Conservation (phyloP, 2,113 vertebrate genomes). For the Stictonetta naevosa region DNA sequence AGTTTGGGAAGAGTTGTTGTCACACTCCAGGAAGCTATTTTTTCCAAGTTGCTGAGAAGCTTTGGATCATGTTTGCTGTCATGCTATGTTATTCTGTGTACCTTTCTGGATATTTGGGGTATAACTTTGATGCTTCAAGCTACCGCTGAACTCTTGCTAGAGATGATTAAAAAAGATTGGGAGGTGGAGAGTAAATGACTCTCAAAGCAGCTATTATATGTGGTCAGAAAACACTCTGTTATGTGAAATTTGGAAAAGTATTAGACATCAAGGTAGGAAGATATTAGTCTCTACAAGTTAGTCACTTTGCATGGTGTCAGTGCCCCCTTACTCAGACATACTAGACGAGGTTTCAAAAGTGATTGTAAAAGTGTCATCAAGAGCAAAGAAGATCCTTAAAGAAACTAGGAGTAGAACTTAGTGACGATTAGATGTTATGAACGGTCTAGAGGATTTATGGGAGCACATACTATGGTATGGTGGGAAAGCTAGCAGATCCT, state of each 20-base stretch:
- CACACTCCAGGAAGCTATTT: background rate
- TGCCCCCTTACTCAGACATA: background rate
- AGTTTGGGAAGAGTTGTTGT: background rate
- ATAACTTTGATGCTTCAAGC: background rate
- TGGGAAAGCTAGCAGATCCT: background rate
- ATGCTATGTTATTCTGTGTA: background rate
- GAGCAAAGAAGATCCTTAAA: background rate
- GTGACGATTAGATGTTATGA: background rate
- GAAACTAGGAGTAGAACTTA: background rate
- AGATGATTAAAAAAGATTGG: background rate
- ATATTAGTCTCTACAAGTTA: background rate
- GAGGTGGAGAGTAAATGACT: fast-evolving
- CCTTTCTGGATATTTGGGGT: background rate
- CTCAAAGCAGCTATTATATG: background rate
- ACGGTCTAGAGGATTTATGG: background rate
- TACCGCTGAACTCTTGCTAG: background rate
- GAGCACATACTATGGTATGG: background rate
- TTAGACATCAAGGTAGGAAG: background rate
- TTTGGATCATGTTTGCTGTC: background rate
- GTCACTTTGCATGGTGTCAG: background rate
- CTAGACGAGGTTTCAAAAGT: background rate
- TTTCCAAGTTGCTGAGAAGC: background rate
- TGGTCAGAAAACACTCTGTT: background rate
- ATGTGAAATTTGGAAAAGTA: background rate
- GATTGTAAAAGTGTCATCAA: background rate